Conservation (phyloP, 2,113 vertebrate genomes). For the Megalops atlanticus region DNA sequence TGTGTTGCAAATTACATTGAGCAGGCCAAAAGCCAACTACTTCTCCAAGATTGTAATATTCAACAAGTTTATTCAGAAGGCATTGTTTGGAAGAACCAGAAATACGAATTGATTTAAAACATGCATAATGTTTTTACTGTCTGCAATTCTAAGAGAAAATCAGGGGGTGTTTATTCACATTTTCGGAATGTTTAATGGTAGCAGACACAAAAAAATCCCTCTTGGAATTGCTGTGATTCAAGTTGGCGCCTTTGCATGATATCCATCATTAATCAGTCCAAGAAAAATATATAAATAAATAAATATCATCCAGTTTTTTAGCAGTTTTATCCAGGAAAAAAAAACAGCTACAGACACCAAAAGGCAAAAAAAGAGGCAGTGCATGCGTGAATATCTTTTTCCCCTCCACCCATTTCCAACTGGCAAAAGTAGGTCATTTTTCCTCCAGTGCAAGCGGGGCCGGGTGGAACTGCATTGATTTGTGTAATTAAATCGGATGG, state of each 20-base stretch:
- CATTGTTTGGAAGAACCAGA: no score
- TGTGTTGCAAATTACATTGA: no score
- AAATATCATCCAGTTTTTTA: not conserved
- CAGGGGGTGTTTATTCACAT: not conserved
- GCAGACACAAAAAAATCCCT: not conserved
- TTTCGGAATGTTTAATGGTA: not conserved
- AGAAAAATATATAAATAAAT: no score
- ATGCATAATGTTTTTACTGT: no score
- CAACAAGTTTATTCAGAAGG: no score
- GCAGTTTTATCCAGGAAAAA: not conserved
- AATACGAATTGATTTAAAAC: no score
- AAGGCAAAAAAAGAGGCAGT: not conserved
- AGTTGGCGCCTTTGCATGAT: not conserved
- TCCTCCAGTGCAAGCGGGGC: constrained; percentile 46
- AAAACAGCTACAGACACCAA: not conserved
- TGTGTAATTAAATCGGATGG: constrained; percentile 73
- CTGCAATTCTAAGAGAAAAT: not conserved
- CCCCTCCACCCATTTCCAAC: constrained; percentile 17
- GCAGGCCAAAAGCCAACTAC: no score
- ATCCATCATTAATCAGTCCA: not conserved
- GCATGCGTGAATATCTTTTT: constrained; percentile 1
- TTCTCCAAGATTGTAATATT: no score
- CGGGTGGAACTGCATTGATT: constrained; percentile 66
- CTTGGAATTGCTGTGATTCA: not conserved
- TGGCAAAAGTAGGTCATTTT: constrained; percentile 51